phyloP scores from a whole-genome alignment of 1,140 invertebrate species.

The Drosophila lini region DNA sequence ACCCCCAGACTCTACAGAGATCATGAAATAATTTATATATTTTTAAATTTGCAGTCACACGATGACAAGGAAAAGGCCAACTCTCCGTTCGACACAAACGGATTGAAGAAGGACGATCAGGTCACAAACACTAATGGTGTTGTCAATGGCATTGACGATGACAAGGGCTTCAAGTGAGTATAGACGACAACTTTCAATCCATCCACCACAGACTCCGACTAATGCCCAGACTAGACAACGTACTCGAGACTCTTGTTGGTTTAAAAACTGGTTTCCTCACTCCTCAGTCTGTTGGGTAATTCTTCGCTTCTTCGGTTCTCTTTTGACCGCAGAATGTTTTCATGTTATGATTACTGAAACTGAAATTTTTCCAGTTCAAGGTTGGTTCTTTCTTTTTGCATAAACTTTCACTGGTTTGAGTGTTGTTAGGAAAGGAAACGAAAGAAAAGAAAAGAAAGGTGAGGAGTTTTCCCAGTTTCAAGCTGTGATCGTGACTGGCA shows the following conservation, averaged over 20 bases:
- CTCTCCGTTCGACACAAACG: conserved; percentile 88
- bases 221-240: conserved; percentile 9
- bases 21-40: not conserved
- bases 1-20: no score
- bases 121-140: conserved; percentile 93
- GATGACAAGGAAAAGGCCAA: conserved; percentile 89
- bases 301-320: conserved; percentile 4
- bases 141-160: conserved; percentile 91
- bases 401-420: conserved; percentile 33
- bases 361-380: conserved; percentile 54
- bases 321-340: conserved; percentile 35
- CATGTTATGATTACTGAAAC: conserved; percentile 50
- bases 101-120: conserved; percentile 87
- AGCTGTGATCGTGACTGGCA: conserved; percentile 40
- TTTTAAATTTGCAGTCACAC: conserved; percentile 82
- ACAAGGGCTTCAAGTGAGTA: conserved; percentile 96
- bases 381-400: conserved; percentile 50
- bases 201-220: conserved; percentile 22
- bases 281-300: conserved; percentile 2
- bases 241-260: conserved; percentile 8
- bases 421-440: conserved; percentile 8
- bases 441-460: conserved; percentile 2
- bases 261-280: conserved; percentile 31
- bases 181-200: conserved; percentile 35
- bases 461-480: conserved; percentile 35